phyloP scores from a whole-genome alignment of 2,113 vertebrate species.

The Sarotherodon lohbergeri region DNA sequence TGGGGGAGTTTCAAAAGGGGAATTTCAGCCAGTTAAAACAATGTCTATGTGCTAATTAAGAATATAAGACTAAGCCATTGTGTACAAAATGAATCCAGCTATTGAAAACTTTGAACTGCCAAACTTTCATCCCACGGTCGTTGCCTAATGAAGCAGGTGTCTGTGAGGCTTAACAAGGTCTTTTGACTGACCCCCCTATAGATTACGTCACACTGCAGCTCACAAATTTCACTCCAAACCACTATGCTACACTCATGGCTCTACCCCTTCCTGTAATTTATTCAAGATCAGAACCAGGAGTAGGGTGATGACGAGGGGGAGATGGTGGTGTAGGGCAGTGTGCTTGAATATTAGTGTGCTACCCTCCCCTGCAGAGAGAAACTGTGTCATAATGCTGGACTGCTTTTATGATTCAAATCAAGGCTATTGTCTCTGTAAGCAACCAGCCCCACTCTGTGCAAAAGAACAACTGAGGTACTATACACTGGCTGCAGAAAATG shows the following conservation, averaged over 20 bases:
- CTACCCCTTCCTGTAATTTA: slow-evolving; percentile 65
- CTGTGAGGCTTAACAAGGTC: slow-evolving; percentile 57
- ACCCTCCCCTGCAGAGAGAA: slow-evolving; percentile 74
- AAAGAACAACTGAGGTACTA: slow-evolving; percentile 72
- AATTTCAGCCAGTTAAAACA: not conserved
- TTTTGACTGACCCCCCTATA: slow-evolving; percentile 57
- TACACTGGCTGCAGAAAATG: slow-evolving; percentile 52
- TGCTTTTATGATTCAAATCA: slow-evolving; percentile 79
- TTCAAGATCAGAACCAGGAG: slow-evolving; percentile 55
- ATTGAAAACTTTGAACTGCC: slow-evolving; percentile 22
- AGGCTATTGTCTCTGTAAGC: slow-evolving; percentile 73
- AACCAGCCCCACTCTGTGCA: slow-evolving; percentile 65
- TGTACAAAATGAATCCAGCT: slow-evolving; percentile 22
- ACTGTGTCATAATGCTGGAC: slow-evolving; percentile 79
- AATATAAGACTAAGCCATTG: not conserved
- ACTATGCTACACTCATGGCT: slow-evolving; percentile 56
- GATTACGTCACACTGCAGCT: slow-evolving; percentile 57
- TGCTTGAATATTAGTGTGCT: slow-evolving; percentile 68
- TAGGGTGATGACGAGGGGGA: slow-evolving; percentile 30
- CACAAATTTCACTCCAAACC: slow-evolving; percentile 64
- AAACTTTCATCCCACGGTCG: slow-evolving; percentile 23
- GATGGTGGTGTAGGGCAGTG: slow-evolving; percentile 31
- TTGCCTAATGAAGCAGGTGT: slow-evolving; percentile 68
- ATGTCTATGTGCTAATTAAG: not conserved
- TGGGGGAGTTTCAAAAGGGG: not conserved